Evolutionary conservation across 2,113 vertebrate genomes (phyloP), one percentile per base, ranked within the genome.

Genomic region (Pontoporia blainvillei): DNA sequence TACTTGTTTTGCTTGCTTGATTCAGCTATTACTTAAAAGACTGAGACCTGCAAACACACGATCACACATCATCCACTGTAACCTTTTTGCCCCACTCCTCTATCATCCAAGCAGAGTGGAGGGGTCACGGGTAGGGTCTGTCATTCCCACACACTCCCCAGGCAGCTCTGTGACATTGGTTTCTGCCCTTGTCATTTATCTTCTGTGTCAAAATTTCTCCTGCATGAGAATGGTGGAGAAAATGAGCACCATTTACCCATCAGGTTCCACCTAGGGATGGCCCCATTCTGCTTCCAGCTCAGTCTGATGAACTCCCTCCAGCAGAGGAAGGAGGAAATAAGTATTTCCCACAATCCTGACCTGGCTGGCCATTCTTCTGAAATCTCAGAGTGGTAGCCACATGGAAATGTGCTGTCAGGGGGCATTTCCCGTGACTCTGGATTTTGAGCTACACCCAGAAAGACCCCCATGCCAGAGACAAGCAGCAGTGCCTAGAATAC

Each of bases 71-170:
- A 36, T 17, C 46, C 57, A 9, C 44, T 9, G 7, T 29, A 59
- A 39, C 17, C 4, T 44, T 59, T 75, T 71, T 29, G 36, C 18
- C 27, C 41, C 44, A 20, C 11, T 59, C 14, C 29, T n/a, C 57
- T 8, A n/a, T 57, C 84, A 18, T 18, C 90, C 59, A 27, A n/a
- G 89, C 34, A 13, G 52, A 82, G 14, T n/a, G 18, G 23, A 31
- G 39, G 6, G 25, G 20, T 39, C 12, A 1, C 5, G 44, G 15
- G 21, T 36, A 61, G 73, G 4, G 10, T 36, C 25, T 0, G 1
- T 66, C 54, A 18, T 11, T 36, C 64, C 46, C 75, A 20, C 44
- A 21, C 25, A 34, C 0, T 20, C 41, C 36, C 78, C 54, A 20
- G 87, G 17, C 21, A 25, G 46, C 4, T 31, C 69, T 69, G 11